Conservation (phyloP, 2,888 invertebrate species). For the Drosophila parthenogenetica region DNA sequence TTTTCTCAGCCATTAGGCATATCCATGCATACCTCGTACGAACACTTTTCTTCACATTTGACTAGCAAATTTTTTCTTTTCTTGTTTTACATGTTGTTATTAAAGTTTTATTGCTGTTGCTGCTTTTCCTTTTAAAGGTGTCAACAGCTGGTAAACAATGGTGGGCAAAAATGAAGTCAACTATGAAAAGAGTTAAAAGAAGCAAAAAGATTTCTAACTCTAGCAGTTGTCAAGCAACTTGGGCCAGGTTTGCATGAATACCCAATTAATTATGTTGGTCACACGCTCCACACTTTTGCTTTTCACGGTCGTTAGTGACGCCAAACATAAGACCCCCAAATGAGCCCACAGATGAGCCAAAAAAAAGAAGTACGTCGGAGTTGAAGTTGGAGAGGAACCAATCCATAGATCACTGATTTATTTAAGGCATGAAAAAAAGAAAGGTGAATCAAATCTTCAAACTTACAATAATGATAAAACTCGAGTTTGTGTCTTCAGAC, state of each 20-base stretch:
- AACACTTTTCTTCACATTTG: slow-evolving; percentile 23
- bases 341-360: slow-evolving; percentile 25
- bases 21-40: slow-evolving; percentile 4
- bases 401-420: slow-evolving; percentile 11
- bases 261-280: slow-evolving; percentile 76
- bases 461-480: background rate
- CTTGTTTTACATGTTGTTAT: slow-evolving; percentile 35
- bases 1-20: slow-evolving; percentile 46
- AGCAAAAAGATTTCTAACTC: slow-evolving; percentile 52
- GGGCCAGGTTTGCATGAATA: slow-evolving; percentile 62
- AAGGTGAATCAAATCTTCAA: slow-evolving; percentile 9
- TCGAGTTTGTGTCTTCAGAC: slow-evolving; percentile 10
- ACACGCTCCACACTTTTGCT: slow-evolving; percentile 72
- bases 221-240: slow-evolving; percentile 47
- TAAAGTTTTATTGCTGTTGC: slow-evolving; percentile 34
- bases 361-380: slow-evolving; percentile 1
- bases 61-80: slow-evolving; percentile 32
- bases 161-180: slow-evolving; percentile 19
- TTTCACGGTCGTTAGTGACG: slow-evolving; percentile 77
- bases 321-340: slow-evolving; percentile 20
- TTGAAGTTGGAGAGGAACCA: slow-evolving; percentile 4
- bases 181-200: slow-evolving; percentile 11
- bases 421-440: slow-evolving; percentile 12
- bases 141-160: slow-evolving; percentile 67
- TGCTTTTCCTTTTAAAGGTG: slow-evolving; percentile 69